A percentile compares a stretch with the other conserved stretches of the same genome.
Evolutionary conservation across 2,888 invertebrate genomes (phyloP).

Genomic region (Labia minor): DNA sequence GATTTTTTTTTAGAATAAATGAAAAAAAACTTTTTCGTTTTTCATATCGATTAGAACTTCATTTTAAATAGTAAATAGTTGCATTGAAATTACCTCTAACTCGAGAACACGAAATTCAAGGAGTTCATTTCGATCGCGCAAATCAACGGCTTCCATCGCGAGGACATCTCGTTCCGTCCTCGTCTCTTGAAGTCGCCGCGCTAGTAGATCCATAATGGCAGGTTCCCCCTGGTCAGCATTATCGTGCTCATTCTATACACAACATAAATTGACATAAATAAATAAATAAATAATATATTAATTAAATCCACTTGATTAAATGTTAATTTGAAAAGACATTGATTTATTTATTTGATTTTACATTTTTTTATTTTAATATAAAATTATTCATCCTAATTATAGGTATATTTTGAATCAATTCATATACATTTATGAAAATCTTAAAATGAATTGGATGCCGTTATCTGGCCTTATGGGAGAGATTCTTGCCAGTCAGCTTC

Average conservation of each 20-base stretch:
- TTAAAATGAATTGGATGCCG: too few relatives aligned
- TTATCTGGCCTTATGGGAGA: too few relatives aligned
- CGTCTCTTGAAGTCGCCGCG: not conserved
- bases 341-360: too few relatives aligned
- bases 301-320: not conserved
- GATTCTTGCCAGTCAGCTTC: too few relatives aligned
- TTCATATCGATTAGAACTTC: too few relatives aligned
- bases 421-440: too few relatives aligned
- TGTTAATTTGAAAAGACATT: too few relatives aligned
- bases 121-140: conserved; percentile 67
- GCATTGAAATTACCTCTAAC: conserved; percentile 57
- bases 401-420: too few relatives aligned
- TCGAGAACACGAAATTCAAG: conserved; percentile 68
- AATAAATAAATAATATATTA: not conserved
- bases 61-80: too few relatives aligned
- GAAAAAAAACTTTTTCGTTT: too few relatives aligned
- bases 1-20: not conserved
- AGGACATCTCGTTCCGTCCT: not conserved
- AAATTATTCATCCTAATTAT: too few relatives aligned
- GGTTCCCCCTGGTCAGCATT: not conserved
- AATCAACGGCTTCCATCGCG: conserved; percentile 54
- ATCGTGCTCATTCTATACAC: not conserved
- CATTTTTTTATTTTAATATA: too few relatives aligned
- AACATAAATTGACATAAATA: not conserved
- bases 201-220: not conserved